A percentile compares a stretch with the other conserved stretches of the same genome.
Conservation (phyloP, 2,797 vertebrate genomes). For the Chrysocyon brachyurus region DNA sequence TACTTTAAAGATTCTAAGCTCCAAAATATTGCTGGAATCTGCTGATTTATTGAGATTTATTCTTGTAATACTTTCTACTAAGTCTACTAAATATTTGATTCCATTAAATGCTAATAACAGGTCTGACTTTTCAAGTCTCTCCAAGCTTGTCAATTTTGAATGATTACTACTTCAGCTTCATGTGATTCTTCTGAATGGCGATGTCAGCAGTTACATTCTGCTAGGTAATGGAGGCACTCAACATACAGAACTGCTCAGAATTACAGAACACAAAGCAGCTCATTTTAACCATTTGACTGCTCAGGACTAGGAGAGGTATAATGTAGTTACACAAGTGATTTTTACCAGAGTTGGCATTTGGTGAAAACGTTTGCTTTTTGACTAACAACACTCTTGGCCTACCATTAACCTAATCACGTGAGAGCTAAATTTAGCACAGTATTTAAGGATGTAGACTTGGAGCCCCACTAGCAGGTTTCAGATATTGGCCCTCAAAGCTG, state of each 20-base stretch:
- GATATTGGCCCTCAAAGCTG: neutral
- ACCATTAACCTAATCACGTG: neutral
- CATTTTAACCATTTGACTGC: conserved; percentile 24
- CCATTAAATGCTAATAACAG: conserved; percentile 66
- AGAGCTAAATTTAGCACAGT: neutral
- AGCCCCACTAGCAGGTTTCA: neutral
- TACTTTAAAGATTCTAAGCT: conserved; percentile 27
- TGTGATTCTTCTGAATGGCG: neutral
- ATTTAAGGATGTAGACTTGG: neutral
- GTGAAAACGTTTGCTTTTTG: neutral
- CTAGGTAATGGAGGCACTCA: neutral
- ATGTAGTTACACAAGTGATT: conserved; percentile 4
- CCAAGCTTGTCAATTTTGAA: conserved; percentile 48
- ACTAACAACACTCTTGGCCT: neutral
- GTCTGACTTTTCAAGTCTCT: conserved; percentile 42
- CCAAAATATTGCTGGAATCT: conserved; percentile 66
- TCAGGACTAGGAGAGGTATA: neutral
- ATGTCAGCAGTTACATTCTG: conserved; percentile 27
- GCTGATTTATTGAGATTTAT: conserved; percentile 71
- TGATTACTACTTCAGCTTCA: neutral
- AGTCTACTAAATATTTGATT: conserved; percentile 63
- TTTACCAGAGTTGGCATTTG: neutral
- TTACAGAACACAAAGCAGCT: neutral
- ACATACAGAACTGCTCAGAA: conserved; percentile 8
- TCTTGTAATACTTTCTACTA: conserved; percentile 62